A percentile compares a stretch with the other conserved stretches of the same genome.
Conservation (phyloP, 1,140 invertebrate species). For the Chymomyza costata region DNA sequence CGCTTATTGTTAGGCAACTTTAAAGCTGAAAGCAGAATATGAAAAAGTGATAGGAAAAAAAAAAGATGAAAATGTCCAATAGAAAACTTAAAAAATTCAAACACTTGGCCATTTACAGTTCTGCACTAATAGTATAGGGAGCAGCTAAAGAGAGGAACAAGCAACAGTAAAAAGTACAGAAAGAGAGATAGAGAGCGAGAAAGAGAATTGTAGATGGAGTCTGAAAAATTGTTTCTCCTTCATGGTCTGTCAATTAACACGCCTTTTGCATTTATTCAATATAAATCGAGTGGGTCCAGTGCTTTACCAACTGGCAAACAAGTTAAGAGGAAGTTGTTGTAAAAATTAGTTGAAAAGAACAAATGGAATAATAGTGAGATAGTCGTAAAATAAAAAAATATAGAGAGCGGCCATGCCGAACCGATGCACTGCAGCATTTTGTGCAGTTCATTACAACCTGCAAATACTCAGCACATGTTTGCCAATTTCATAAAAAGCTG, state of each 20-base stretch:
- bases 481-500: constrained; percentile 60
- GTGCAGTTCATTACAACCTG: too few species aligned
- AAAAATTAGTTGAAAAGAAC: background rate
- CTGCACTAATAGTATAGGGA: constrained; percentile 9
- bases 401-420: too few species aligned
- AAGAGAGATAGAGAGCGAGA: too few species aligned
- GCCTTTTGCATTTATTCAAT: constrained; percentile 72
- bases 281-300: constrained; percentile 51
- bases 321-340: background rate
- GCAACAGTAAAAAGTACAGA: too few species aligned
- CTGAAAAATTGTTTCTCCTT: constrained; percentile 64
- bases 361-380: background rate
- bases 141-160: too few species aligned
- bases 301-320: background rate
- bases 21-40: background rate
- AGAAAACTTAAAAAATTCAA: too few species aligned
- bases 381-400: too few species aligned
- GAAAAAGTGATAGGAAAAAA: too few species aligned
- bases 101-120: constrained; percentile 42
- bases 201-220: constrained; percentile 24
- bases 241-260: constrained; percentile 73
- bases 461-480: constrained; percentile 20
- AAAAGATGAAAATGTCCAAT: too few species aligned
- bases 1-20: too few species aligned
- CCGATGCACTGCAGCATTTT: too few species aligned